Evolutionary conservation across 2,113 vertebrate species (phyloP).

Genomic region (Limnothrissa miodon): DNA sequence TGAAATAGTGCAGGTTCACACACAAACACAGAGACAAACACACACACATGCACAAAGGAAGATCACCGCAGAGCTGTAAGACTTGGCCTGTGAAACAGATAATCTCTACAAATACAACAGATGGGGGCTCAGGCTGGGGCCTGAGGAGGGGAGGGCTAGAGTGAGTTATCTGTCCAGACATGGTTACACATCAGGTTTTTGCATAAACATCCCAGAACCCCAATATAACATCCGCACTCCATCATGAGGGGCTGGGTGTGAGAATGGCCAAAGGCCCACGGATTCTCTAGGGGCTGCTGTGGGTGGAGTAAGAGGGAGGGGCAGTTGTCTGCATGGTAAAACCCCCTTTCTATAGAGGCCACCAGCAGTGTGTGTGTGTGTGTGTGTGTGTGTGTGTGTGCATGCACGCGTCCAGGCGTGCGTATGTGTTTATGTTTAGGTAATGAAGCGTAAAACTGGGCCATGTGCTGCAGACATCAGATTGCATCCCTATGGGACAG

Average conservation of each 20-base stretch:
- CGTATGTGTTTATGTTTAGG: slow-evolving; percentile 34
- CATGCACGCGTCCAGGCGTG: background rate
- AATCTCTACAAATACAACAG: background rate
- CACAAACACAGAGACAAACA: background rate
- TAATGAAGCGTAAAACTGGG: slow-evolving; percentile 44
- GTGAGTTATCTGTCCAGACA: background rate
- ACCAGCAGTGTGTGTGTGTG: background rate
- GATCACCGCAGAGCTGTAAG: background rate
- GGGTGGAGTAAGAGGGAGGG: background rate
- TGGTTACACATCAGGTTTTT: background rate
- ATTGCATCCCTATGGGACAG: slow-evolving; percentile 7
- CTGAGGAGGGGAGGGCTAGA: no score
- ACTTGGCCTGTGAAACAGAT: background rate
- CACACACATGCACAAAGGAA: background rate
- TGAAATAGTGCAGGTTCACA: slow-evolving; percentile 23
- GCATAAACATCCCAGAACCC: background rate
- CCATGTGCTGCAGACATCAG: slow-evolving; percentile 36
- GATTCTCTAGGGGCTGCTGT: background rate
- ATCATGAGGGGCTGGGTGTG: background rate
- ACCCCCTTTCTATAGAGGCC: background rate
- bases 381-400: background rate
- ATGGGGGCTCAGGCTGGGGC: background rate
- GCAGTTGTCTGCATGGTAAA: no score
- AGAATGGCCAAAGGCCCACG: background rate
- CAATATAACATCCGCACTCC: background rate